Conservation (phyloP, 2,113 vertebrate species). For the Paracanthobrama guichenoti region DNA sequence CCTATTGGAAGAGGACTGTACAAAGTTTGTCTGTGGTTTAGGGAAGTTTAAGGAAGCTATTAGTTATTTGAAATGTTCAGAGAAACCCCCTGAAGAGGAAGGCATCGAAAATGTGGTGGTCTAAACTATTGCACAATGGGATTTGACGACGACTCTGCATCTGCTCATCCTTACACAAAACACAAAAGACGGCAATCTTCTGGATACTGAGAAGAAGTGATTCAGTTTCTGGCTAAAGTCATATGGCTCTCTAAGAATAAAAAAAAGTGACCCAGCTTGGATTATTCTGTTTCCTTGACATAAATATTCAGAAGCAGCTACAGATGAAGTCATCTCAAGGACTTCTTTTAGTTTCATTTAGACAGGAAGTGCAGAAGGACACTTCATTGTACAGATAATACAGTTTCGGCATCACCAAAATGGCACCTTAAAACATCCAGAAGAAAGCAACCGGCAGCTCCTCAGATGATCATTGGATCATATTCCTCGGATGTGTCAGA, state of each 20-base stretch:
- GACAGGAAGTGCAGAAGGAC: constrained; percentile 41
- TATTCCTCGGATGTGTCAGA: neutral
- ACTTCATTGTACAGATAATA: constrained; percentile 17
- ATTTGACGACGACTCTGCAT: neutral
- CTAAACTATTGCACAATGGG: constrained; percentile 13
- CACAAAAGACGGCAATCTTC: constrained; percentile 16
- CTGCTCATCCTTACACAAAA: neutral
- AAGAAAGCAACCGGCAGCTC: neutral
- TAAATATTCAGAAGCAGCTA: constrained; percentile 45
- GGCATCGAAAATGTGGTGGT: neutral
- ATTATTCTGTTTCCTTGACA: constrained; percentile 14
- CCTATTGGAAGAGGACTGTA: neutral
- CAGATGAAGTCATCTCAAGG: constrained; percentile 29
- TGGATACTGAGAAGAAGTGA: neutral
- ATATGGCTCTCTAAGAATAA: constrained; percentile 32
- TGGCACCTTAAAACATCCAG: constrained; percentile 12
- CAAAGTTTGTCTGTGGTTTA: neutral
- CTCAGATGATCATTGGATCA: neutral
- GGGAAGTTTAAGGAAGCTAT: constrained; percentile 6
- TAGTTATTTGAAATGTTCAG: neutral
- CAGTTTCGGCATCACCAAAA: constrained; percentile 13
- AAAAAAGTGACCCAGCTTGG: constrained; percentile 28
- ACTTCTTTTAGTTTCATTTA: constrained; percentile 1
- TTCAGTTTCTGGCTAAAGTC: constrained; percentile 23
- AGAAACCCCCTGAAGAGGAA: neutral